Evolutionary conservation across 2,888 invertebrate genomes (phyloP), one percentile per base, ranked within the genome.

Genomic region (Minunthozetes semirufus): DNA sequence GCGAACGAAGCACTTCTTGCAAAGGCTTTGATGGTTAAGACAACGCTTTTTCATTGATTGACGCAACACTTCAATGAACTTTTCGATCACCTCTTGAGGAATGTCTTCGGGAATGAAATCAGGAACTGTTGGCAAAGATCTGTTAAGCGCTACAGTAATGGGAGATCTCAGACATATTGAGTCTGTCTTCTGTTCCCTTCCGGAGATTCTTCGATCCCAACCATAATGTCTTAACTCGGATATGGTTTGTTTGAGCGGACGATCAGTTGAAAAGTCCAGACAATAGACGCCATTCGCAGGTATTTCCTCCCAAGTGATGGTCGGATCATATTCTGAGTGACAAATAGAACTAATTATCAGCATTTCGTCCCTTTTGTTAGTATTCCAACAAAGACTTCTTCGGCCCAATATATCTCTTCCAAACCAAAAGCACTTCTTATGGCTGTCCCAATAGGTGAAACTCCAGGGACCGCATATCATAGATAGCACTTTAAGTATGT

Each of bases 401-500:
- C 96, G 86, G 50, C 96, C 96, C 81, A 92, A 88, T 78, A 86
- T 86, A 83, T 97, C 96, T 81, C 95, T 86, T 1, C 89, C 89
- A 83, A 95, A 93, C 85, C 90, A 93, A 56, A 96, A 79, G 17
- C 29, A 48, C 53, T 68, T 50, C 8, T 17, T 48, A 61, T 70
- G 72, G 77, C 82, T 82, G 81, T 84, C 87, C 81, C 88, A 91
- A 81, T 89, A 92, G 78, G 95, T 86, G 76, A 95, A 86, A 75
- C 92, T 88, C 84, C 89, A 94, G 38, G 96, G 95, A 2, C 96
- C 96, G 78, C 89, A 86, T 1, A 94, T 82, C 8, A 33, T 53
- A 0, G 63, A 46, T 9, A 75, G n/a, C 0, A 29, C 17, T 25
- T 33, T 3, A 0, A 71, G 27, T 17, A 75, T 11, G 0, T 71